These are phyloP conservation scores for Nebria brevicollis DNA, from an alignment of 2,888 invertebrate genomes.

Conservation along the genomic window DNA sequence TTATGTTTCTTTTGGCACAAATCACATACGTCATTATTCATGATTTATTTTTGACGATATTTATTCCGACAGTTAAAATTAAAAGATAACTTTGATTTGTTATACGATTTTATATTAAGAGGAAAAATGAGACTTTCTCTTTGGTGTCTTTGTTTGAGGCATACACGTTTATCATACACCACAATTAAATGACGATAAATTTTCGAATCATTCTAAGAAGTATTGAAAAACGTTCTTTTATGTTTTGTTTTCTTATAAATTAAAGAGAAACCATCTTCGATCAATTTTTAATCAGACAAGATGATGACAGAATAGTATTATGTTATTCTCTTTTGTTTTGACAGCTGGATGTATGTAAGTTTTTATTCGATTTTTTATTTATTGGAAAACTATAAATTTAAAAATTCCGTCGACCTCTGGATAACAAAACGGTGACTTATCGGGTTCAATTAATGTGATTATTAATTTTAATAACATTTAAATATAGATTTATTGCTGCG, in stretches of 20 bases:
- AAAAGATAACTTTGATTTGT: not conserved
- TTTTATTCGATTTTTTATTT: not conserved
- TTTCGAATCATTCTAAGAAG: not conserved
- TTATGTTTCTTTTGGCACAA: slow-evolving; percentile 1
- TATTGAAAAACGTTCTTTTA: not conserved
- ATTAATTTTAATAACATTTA: slow-evolving; percentile 21
- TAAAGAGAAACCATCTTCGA: slow-evolving; percentile 22
- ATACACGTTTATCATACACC: not conserved
- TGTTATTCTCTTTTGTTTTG: not conserved
- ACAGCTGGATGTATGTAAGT: not conserved
- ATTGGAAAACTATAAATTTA: slow-evolving; percentile 1
- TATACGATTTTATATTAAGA: not conserved
- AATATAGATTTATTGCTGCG: not conserved
- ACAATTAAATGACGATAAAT: not conserved
- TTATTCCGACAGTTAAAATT: not conserved
- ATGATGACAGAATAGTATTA: not conserved
- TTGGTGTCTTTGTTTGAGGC: not conserved
- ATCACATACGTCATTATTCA: not conserved
- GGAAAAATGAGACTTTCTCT: not conserved
- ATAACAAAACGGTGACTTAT: slow-evolving; percentile 17
- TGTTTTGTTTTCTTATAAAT: not conserved
- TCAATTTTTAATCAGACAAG: slow-evolving; percentile 32
- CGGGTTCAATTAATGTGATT: slow-evolving; percentile 11
- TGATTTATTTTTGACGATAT: not conserved
- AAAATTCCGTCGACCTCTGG: not conserved